phyloP scores from a whole-genome alignment of 2,888 invertebrate species.

The Athrips mouffetella region DNA sequence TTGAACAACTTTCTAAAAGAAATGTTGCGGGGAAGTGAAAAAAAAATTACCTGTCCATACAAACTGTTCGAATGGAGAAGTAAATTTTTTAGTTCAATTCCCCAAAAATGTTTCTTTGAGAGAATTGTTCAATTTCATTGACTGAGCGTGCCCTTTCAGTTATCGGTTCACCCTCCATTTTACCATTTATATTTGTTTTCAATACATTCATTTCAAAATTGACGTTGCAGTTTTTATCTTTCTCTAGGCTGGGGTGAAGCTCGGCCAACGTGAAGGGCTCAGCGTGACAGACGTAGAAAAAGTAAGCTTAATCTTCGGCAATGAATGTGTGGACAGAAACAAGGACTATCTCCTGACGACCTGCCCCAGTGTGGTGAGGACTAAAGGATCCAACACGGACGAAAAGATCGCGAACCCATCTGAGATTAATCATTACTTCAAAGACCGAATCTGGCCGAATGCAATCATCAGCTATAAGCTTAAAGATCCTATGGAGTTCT shows the following conservation, averaged over 20 bases:
- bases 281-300: slow-evolving; percentile 61
- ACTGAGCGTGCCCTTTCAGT: no score
- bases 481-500: slow-evolving; percentile 50
- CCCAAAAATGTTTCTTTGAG: no score
- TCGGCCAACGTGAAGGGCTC: slow-evolving; percentile 62
- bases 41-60: no score
- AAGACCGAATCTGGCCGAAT: slow-evolving; percentile 52
- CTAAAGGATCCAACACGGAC: slow-evolving; percentile 14
- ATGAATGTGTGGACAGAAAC: slow-evolving; percentile 57
- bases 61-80: no score
- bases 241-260: slow-evolving; percentile 33
- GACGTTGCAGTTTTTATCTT: not conserved
- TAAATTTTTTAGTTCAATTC: no score
- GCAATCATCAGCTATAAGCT: slow-evolving; percentile 55
- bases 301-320: slow-evolving; percentile 47
- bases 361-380: slow-evolving; percentile 55
- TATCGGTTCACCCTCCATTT: no score
- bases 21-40: no score
- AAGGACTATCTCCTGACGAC: slow-evolving; percentile 56
- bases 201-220: not conserved
- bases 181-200: no score
- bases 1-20: no score
- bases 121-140: no score
- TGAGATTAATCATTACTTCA: slow-evolving; percentile 52
- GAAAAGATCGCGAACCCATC: slow-evolving; percentile 23